phyloP scores from a whole-genome alignment of 2,797 vertebrate genomes.

The Sibirionetta formosa region DNA sequence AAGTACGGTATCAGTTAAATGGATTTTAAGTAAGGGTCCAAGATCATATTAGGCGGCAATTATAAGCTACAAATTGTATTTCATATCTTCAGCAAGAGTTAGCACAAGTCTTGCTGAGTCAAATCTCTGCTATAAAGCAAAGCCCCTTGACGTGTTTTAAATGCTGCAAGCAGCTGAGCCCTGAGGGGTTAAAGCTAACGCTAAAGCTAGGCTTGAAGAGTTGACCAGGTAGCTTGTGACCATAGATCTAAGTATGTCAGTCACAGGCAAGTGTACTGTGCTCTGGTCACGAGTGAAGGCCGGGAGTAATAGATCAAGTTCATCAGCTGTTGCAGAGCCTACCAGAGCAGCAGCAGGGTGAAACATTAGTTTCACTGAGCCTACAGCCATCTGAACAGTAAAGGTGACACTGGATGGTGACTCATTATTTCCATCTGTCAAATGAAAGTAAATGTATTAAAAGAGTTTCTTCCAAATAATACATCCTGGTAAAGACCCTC shows the following conservation, averaged over 20 bases:
- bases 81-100: conserved; percentile 60
- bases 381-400: not conserved
- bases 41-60: conserved; percentile 75
- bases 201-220: conserved; percentile 50
- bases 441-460: not conserved
- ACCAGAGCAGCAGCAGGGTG: not conserved
- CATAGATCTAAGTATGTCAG: conserved; percentile 7
- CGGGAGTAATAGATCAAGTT: conserved; percentile 22
- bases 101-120: conserved; percentile 66
- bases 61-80: conserved; percentile 76
- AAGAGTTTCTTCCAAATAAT: not conserved
- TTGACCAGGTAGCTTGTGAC: not conserved
- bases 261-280: not conserved
- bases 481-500: not conserved
- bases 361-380: not conserved
- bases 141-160: conserved; percentile 37
- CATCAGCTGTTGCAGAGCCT: not conserved
- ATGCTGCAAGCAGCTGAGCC: conserved; percentile 19
- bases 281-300: not conserved
- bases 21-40: conserved; percentile 75
- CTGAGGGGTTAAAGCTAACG: conserved; percentile 54
- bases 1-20: conserved; percentile 76
- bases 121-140: conserved; percentile 53
- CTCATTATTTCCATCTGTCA: not conserved
- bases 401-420: not conserved